phyloP scores from a whole-genome alignment of 2,797 vertebrate genomes.

The Notoglanidium macrostoma region DNA sequence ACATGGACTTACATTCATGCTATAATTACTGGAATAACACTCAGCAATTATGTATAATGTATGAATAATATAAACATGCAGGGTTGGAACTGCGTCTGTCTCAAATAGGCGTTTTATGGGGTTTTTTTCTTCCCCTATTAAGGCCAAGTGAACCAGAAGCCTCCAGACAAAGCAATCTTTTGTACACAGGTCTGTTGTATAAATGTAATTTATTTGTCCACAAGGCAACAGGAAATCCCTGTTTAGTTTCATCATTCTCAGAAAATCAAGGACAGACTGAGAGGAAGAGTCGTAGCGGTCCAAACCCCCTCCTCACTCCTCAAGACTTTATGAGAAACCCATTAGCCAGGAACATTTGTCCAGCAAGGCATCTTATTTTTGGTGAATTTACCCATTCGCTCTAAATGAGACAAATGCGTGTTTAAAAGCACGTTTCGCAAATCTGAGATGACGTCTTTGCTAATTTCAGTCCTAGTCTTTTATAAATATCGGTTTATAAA shows the following conservation, averaged over 20 bases:
- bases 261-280: slow-evolving; percentile 59
- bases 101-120: not conserved
- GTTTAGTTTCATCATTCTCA: slow-evolving; percentile 66
- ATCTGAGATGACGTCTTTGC: not conserved
- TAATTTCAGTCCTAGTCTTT: not conserved
- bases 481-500: not conserved
- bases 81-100: not conserved
- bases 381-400: not conserved
- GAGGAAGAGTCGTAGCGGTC: slow-evolving; percentile 41
- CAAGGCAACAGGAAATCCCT: slow-evolving; percentile 73
- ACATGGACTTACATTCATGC: not conserved
- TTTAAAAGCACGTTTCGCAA: not conserved
- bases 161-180: slow-evolving; percentile 43
- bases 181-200: slow-evolving; percentile 54
- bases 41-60: not conserved
- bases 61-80: not conserved
- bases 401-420: not conserved
- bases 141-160: slow-evolving; percentile 14
- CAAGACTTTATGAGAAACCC: slow-evolving; percentile 49
- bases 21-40: not conserved
- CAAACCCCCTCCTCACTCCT: slow-evolving; percentile 2
- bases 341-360: slow-evolving; percentile 32
- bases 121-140: not conserved
- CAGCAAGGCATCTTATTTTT: not conserved
- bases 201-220: slow-evolving; percentile 66